phyloP scores from a whole-genome alignment of 2,888 invertebrate genomes.

The Limenitis camilla region DNA sequence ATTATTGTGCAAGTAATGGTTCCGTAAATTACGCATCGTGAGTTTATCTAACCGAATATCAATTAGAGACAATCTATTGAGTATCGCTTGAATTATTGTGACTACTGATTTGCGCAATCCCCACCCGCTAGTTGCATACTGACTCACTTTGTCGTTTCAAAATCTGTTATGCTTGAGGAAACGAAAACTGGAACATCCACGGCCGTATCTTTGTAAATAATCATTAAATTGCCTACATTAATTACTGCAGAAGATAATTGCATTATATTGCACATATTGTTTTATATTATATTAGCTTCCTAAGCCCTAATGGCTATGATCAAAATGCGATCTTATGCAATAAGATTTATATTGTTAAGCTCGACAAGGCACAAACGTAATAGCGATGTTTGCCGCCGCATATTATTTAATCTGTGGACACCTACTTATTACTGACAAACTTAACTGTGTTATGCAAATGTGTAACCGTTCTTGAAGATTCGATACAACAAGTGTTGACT shows the following conservation, averaged over 20 bases:
- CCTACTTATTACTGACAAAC: slow-evolving; percentile 9
- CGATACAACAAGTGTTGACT: slow-evolving; percentile 1
- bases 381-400: slow-evolving; percentile 15
- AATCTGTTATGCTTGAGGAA: slow-evolving; percentile 17
- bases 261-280: not conserved
- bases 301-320: slow-evolving; percentile 3
- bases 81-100: slow-evolving; percentile 25
- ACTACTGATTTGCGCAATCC: slow-evolving; percentile 23
- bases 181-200: slow-evolving; percentile 10
- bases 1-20: slow-evolving; percentile 9
- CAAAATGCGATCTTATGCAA: slow-evolving; percentile 14
- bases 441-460: slow-evolving; percentile 20
- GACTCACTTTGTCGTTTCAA: slow-evolving; percentile 17
- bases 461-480: slow-evolving; percentile 9
- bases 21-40: slow-evolving; percentile 27
- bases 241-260: not conserved
- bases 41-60: slow-evolving; percentile 27
- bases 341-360: slow-evolving; percentile 16
- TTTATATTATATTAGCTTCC: not conserved
- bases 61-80: slow-evolving; percentile 29
- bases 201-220: not conserved
- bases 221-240: slow-evolving; percentile 2
- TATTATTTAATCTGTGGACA: slow-evolving; percentile 24
- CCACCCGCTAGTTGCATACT: slow-evolving; percentile 14
- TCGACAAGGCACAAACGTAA: slow-evolving; percentile 27